Conservation (phyloP, 2,888 invertebrate genomes). For the Troglohyphantes excavatus region DNA sequence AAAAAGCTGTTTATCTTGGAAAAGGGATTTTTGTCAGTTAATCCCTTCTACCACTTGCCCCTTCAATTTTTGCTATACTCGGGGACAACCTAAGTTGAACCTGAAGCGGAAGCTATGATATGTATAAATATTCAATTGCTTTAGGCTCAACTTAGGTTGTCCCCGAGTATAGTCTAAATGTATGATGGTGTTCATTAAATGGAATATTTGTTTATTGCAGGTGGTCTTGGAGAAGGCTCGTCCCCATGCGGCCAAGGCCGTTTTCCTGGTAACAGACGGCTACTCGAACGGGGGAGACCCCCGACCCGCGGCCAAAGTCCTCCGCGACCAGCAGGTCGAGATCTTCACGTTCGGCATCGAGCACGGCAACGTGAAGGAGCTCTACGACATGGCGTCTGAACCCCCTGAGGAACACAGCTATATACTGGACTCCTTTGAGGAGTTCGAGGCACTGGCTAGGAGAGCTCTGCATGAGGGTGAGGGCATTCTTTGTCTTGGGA, state of each 20-base stretch:
- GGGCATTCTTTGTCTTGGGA: no score
- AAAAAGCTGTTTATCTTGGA: no score
- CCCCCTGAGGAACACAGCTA: slow-evolving; percentile 87
- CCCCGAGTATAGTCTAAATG: no score
- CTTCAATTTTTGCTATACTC: no score
- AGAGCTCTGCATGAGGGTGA: slow-evolving; percentile 87
- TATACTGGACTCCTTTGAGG: slow-evolving; percentile 87
- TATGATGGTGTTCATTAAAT: no score
- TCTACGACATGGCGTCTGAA: slow-evolving; percentile 86
- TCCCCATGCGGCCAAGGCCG: slow-evolving; percentile 84
- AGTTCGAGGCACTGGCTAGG: slow-evolving; percentile 88
- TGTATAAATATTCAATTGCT: no score
- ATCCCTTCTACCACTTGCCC: no score
- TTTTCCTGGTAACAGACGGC: slow-evolving; percentile 88
- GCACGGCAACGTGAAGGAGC: slow-evolving; percentile 86
- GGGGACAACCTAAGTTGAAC: no score
- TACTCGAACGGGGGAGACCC: slow-evolving; percentile 89
- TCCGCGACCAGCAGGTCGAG: slow-evolving; percentile 84
- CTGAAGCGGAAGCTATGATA: no score
- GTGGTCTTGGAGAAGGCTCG: slow-evolving; percentile 81
- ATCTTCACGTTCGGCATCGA: slow-evolving; percentile 86
- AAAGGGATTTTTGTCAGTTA: no score
- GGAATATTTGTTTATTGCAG: no score
- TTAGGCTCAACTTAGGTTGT: no score
- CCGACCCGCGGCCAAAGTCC: slow-evolving; percentile 85